These are phyloP conservation scores for Agrotis ipsilon DNA, from an alignment of 2,888 invertebrate species.

Conservation along the genomic window DNA sequence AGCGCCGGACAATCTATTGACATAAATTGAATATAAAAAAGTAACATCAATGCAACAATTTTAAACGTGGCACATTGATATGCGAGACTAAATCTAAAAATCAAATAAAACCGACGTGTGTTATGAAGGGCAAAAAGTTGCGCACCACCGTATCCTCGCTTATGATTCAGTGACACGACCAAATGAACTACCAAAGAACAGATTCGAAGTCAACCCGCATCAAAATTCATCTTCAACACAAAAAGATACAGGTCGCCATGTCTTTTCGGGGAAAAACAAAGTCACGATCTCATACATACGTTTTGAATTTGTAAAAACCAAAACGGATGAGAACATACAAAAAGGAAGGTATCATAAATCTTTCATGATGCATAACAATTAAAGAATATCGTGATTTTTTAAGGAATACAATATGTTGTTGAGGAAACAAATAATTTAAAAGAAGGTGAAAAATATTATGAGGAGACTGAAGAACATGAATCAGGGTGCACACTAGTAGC, in stretches of 20 bases:
- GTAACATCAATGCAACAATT: slow-evolving; percentile 66
- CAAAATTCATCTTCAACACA: slow-evolving; percentile 78
- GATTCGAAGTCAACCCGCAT: slow-evolving; percentile 81
- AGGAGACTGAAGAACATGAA: slow-evolving; percentile 57
- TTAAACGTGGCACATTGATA: slow-evolving; percentile 73
- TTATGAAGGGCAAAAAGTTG: slow-evolving; percentile 66
- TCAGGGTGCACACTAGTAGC: slow-evolving; percentile 63
- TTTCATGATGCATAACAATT: slow-evolving; percentile 56
- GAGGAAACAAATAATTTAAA: not conserved
- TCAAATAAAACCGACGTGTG: slow-evolving; percentile 65
- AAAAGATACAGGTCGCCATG: slow-evolving; percentile 71
- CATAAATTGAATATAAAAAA: slow-evolving; percentile 81
- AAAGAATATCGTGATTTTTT: slow-evolving; percentile 33
- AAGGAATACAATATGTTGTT: slow-evolving; percentile 27
- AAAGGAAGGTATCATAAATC: slow-evolving; percentile 55
- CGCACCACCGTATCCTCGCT: slow-evolving; percentile 72
- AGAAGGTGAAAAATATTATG: slow-evolving; percentile 18
- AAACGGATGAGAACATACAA: slow-evolving; percentile 41
- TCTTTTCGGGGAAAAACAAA: slow-evolving; percentile 72
- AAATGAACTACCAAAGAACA: slow-evolving; percentile 75
- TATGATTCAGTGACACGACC: slow-evolving; percentile 76
- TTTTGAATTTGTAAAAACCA: slow-evolving; percentile 75
- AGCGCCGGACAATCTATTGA: slow-evolving; percentile 73
- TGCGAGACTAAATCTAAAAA: slow-evolving; percentile 65
- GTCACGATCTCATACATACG: slow-evolving; percentile 71